phyloP scores from a whole-genome alignment of 2,888 invertebrate genomes.

The Latrodectus hesperus region DNA sequence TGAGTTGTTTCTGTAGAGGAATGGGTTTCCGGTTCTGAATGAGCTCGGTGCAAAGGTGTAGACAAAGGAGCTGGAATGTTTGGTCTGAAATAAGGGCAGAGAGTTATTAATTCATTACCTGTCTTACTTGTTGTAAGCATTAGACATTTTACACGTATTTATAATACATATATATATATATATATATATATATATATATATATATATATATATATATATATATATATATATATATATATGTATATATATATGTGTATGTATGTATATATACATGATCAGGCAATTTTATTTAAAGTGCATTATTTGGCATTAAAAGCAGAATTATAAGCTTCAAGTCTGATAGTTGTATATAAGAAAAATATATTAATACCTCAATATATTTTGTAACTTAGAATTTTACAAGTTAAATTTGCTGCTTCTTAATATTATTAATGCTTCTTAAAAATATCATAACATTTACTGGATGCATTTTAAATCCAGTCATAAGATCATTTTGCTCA shows the following conservation, averaged over 20 bases:
- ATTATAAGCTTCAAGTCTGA: too few species aligned
- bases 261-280: too few species aligned
- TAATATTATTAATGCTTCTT: too few species aligned
- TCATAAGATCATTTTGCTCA: neutral
- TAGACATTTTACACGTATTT: neutral
- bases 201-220: too few species aligned
- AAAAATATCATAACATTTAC: too few species aligned
- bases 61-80: constrained; percentile 56
- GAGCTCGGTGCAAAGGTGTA: constrained; percentile 50
- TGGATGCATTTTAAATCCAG: too few species aligned
- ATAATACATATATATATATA: neutral
- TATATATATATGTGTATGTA: neutral
- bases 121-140: neutral
- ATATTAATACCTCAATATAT: too few species aligned
- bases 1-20: constrained; percentile 54
- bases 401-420: too few species aligned
- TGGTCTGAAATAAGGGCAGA: constrained; percentile 54
- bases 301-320: too few species aligned
- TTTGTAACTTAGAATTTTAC: too few species aligned
- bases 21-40: constrained; percentile 47
- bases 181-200: neutral
- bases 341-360: too few species aligned
- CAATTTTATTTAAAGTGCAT: too few species aligned
- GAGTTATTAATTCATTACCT: neutral
- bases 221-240: neutral